These are phyloP conservation scores for Acropora yongei DNA, from an alignment of 64 coral and sea anemone genomes.

Conservation along the genomic window DNA sequence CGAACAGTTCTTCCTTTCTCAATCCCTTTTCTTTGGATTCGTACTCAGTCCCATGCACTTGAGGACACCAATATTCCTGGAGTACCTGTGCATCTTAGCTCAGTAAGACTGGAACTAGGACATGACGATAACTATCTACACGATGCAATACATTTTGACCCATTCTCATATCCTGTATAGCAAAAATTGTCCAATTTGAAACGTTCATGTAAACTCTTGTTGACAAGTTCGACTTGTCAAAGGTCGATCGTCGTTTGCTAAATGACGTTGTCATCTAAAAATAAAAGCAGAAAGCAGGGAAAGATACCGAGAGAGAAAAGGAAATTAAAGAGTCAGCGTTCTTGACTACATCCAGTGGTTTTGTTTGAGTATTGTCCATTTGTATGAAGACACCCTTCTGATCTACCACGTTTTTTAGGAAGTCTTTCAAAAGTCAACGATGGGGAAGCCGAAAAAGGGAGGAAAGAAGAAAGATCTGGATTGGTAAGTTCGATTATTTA, in stretches of 20 bases:
- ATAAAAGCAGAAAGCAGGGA: background rate
- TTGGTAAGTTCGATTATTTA: background rate
- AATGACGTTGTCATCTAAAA: slow-evolving; percentile 4
- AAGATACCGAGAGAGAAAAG: slow-evolving; percentile 16
- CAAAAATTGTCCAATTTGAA: background rate
- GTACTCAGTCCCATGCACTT: no score
- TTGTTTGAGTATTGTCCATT: background rate
- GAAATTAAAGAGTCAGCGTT: background rate
- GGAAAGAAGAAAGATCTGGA: slow-evolving; percentile 31
- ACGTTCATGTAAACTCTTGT: background rate
- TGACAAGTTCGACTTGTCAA: background rate
- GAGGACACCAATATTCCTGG: no score
- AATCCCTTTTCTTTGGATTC: no score
- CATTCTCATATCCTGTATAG: background rate
- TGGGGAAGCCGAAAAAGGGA: slow-evolving; percentile 48
- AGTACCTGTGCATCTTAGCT: background rate
- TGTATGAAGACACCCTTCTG: background rate
- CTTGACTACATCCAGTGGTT: background rate
- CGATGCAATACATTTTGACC: slow-evolving; percentile 5
- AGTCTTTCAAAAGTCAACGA: background rate
- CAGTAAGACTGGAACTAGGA: background rate
- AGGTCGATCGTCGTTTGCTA: background rate
- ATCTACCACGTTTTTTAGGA: background rate
- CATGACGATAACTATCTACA: background rate
- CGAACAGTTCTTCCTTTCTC: no score